Conservation (phyloP, 2,888 invertebrate species). For the Atherix ibis region DNA sequence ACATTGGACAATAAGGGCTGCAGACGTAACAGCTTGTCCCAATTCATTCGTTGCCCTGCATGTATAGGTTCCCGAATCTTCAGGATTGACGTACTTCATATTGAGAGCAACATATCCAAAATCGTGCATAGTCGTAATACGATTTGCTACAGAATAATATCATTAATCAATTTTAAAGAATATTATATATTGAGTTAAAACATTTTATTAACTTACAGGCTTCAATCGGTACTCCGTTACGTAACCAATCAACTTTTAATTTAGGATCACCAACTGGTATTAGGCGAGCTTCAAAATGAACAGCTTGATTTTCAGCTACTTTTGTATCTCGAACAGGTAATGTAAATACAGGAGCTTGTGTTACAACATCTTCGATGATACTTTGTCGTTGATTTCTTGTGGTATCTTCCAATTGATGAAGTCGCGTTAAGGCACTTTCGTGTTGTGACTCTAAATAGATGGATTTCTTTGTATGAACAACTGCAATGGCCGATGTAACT, state of each 20-base stretch:
- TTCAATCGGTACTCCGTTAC: slow-evolving; percentile 80
- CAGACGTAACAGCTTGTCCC: slow-evolving; percentile 89
- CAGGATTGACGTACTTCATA: slow-evolving; percentile 86
- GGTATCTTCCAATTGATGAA: slow-evolving; percentile 68
- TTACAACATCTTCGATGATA: slow-evolving; percentile 60
- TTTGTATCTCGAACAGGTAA: slow-evolving; percentile 74
- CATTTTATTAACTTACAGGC: slow-evolving; percentile 45
- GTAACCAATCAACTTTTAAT: slow-evolving; percentile 83
- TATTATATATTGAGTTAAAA: not conserved
- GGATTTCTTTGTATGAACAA: slow-evolving; percentile 69
- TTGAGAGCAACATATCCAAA: slow-evolving; percentile 94
- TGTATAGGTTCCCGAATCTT: slow-evolving; percentile 93
- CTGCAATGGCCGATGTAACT: slow-evolving; percentile 75
- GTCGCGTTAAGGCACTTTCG: slow-evolving; percentile 64
- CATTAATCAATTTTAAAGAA: not conserved
- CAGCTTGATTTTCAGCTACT: slow-evolving; percentile 81
- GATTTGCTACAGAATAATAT: slow-evolving; percentile 45
- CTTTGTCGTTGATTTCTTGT: slow-evolving; percentile 57
- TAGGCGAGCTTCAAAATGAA: slow-evolving; percentile 83
- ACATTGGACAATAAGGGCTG: slow-evolving; percentile 78
- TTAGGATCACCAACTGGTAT: slow-evolving; percentile 90
- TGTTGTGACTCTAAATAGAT: slow-evolving; percentile 80
- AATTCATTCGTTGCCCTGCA: slow-evolving; percentile 84
- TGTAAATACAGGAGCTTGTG: slow-evolving; percentile 85
- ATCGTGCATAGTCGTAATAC: slow-evolving; percentile 88